Percentiles rank a stretch among this genome's conserved stretches.
Conservation (phyloP, 2,797 vertebrate species). For the Neosilurus hyrtlii region DNA sequence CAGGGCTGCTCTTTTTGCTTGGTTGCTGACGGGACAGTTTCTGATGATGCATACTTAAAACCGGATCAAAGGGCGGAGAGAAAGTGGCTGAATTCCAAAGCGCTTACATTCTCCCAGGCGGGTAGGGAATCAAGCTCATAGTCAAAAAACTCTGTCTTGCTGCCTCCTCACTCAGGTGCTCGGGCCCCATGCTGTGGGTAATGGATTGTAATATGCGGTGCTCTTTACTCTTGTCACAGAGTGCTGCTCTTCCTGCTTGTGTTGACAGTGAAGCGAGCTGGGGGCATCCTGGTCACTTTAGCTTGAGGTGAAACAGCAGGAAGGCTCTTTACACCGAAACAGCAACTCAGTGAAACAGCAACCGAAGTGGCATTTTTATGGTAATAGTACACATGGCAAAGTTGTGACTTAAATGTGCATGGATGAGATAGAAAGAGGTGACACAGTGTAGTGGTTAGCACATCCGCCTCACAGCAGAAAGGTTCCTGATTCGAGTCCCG, state of each 20-base stretch:
- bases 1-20: slow-evolving; percentile 70
- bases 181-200: slow-evolving; percentile 27
- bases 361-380: background rate
- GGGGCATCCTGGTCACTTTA: slow-evolving; percentile 18
- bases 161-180: background rate
- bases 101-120: slow-evolving; percentile 36
- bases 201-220: slow-evolving; percentile 27
- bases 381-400: background rate
- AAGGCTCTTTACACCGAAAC: background rate
- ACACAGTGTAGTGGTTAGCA: too few species aligned
- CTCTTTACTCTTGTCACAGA: slow-evolving; percentile 12
- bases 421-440: background rate
- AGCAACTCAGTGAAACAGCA: background rate
- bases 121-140: slow-evolving; percentile 1
- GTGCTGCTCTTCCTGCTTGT: background rate
- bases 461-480: too few species aligned
- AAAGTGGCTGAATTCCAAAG: slow-evolving; percentile 40
- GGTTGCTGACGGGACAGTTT: slow-evolving; percentile 72
- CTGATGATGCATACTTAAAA: slow-evolving; percentile 71
- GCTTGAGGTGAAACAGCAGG: slow-evolving; percentile 7
- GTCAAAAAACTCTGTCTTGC: slow-evolving; percentile 21
- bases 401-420: background rate
- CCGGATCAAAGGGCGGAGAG: slow-evolving; percentile 64
- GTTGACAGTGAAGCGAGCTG: background rate
- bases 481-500: too few species aligned